Evolutionary conservation across 2,797 vertebrate species (phyloP), one percentile per base, ranked within the genome.

Genomic region (Peromyscus nudipes): DNA sequence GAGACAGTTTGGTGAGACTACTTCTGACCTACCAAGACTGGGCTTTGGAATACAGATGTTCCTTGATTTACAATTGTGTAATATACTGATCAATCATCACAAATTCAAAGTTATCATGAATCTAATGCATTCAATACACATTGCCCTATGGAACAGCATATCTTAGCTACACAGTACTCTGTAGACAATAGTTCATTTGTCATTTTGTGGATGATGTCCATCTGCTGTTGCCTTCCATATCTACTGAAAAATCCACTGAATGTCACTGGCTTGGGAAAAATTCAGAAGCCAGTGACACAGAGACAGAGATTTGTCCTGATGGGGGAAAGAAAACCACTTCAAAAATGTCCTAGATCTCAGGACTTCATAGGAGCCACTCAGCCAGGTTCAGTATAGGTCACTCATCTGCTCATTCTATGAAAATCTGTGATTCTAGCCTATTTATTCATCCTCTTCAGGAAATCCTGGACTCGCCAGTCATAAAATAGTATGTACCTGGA

Each of bases 291-390:
- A 80, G 40, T 25, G 67, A 43, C 19, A 8, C 16, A 46, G 55
- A 23, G 65, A 46, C 0, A 57, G 62, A 92, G 34, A 7, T 52
- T 77, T 92, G 65, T 84, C 60, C 84, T 25, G 46, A 64, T 3
- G 16, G 10, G 27, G 25, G 29, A 85, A 57, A 84, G 40, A 29
- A 80, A 84, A 71, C 10, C 12, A 10, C 6, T 75, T 23, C 27
- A 67, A 65, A 55, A 49, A 37, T 37, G 1, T 81, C 31, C 31
- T 13, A 1, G 43, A 16, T 12, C 21, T 40, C 67, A 85, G 57
- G 64, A 83, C 64, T 71, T 90, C 62, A 77, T 40, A 79, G 46
- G n/a, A 97, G 16, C n/a, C 21, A 87, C 55, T n/a, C n/a, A 8
- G 16, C 14, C 60, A 81, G 40, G 9, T 34, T 11, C 4, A 19